Evolutionary conservation across 2,888 invertebrate genomes (phyloP).

Genomic region (Ectropis crepuscularia): DNA sequence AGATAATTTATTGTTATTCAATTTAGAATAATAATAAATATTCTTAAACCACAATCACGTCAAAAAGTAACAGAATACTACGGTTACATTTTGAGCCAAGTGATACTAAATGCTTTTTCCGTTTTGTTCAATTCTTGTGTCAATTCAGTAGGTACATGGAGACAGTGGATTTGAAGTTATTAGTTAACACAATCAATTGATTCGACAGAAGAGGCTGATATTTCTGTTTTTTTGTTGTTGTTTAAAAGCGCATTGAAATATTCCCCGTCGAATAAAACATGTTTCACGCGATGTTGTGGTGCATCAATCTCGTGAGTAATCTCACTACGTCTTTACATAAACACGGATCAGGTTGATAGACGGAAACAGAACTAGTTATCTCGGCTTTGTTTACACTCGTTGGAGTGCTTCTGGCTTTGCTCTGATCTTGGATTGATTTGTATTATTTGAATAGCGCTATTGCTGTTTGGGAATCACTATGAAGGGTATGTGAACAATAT

Average conservation of each 20-base stretch:
- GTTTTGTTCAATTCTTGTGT: too few species aligned
- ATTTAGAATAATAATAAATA: too few species aligned
- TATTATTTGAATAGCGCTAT: conserved; percentile 13
- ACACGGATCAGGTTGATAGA: conserved; percentile 18
- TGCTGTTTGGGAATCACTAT: not conserved
- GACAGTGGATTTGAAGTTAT: too few species aligned
- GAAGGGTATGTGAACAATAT: not conserved
- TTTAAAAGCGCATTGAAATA: conserved; percentile 12
- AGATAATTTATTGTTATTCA: too few species aligned
- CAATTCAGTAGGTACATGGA: too few species aligned
- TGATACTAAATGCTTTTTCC: too few species aligned
- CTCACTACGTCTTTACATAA: conserved; percentile 22
- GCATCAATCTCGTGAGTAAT: conserved; percentile 29
- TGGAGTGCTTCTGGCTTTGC: conserved; percentile 30
- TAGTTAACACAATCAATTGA: too few species aligned
- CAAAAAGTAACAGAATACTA: too few species aligned
- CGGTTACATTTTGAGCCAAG: too few species aligned
- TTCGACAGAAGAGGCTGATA: not conserved
- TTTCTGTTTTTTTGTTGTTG: not conserved
- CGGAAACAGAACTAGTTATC: conserved; percentile 32
- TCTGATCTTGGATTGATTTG: conserved; percentile 25
- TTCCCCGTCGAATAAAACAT: conserved; percentile 11
- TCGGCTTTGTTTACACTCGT: conserved; percentile 30
- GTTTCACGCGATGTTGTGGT: conserved; percentile 20
- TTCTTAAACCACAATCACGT: too few species aligned